These are phyloP conservation scores for Spodoptera frugiperda DNA, from an alignment of 1,140 invertebrate species.

Conservation along the genomic window DNA sequence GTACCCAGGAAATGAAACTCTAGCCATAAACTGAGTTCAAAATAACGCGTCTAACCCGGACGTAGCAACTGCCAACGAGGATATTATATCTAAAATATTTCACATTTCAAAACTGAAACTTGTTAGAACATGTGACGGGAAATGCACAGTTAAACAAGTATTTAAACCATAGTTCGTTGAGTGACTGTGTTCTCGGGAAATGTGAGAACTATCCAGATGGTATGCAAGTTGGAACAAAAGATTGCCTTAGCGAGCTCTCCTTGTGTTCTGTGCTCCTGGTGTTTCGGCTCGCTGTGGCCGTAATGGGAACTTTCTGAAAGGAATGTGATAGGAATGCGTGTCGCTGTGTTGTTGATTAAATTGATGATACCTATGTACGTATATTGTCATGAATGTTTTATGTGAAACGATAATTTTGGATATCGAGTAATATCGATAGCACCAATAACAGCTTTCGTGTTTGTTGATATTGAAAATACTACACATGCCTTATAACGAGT, in stretches of 20 bases:
- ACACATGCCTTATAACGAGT: too few species aligned
- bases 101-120: conserved; percentile 43
- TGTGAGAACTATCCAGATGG: conserved; percentile 15
- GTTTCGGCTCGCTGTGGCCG: too few species aligned
- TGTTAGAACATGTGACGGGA: conserved; percentile 22
- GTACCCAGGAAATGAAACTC: not conserved
- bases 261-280: not conserved
- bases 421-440: too few species aligned
- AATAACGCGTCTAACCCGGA: conserved; percentile 1
- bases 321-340: too few species aligned
- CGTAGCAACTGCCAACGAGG: conserved; percentile 3
- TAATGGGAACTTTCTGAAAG: too few species aligned
- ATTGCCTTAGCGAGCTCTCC: conserved; percentile 2
- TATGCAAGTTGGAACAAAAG: conserved; percentile 36
- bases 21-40: conserved; percentile 7
- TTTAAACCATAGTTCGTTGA: conserved; percentile 32
- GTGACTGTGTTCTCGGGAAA: not conserved
- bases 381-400: too few species aligned
- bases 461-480: too few species aligned
- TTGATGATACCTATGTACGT: too few species aligned
- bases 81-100: conserved; percentile 36
- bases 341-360: too few species aligned
- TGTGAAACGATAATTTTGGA: too few species aligned
- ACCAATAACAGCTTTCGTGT: too few species aligned
- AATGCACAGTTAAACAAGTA: conserved; percentile 43